Conservation (phyloP, 2,888 invertebrate genomes). For the Silvanus unidentatus region DNA sequence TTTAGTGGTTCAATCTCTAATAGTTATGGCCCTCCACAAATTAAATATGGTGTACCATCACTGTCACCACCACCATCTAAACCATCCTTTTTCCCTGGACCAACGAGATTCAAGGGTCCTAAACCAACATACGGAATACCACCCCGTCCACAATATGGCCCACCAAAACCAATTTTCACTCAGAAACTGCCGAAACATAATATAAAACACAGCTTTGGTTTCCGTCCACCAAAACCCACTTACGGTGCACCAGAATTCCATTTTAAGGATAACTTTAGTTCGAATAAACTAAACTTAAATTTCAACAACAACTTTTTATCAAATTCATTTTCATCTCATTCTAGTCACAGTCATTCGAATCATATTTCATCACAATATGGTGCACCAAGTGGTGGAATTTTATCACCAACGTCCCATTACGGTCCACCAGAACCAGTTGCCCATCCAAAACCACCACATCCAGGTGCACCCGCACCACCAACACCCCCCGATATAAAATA, state of each 20-base stretch:
- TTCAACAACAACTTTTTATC: slow-evolving; percentile 13
- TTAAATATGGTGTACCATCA: slow-evolving; percentile 15
- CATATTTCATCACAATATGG: slow-evolving; percentile 20
- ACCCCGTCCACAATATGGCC: slow-evolving; percentile 35
- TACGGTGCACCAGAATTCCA: slow-evolving; percentile 32
- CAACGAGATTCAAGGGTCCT: slow-evolving; percentile 41
- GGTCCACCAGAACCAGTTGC: slow-evolving; percentile 56
- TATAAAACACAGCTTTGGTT: slow-evolving; percentile 42
- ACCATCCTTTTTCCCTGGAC: slow-evolving; percentile 31
- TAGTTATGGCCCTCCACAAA: slow-evolving; percentile 10
- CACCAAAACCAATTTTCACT: slow-evolving; percentile 35
- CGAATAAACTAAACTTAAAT: slow-evolving; percentile 19
- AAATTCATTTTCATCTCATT: slow-evolving; percentile 8
- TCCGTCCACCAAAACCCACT: slow-evolving; percentile 34
- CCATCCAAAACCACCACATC: slow-evolving; percentile 56
- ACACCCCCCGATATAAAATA: slow-evolving; percentile 70
- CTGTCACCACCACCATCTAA: slow-evolving; percentile 12
- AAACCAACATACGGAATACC: slow-evolving; percentile 48
- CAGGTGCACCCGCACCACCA: slow-evolving; percentile 67
- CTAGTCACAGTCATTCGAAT: slow-evolving; percentile 1
- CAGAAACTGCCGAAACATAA: slow-evolving; percentile 37
- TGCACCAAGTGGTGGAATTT: slow-evolving; percentile 14
- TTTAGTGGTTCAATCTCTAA: slow-evolving; percentile 12
- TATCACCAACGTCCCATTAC: slow-evolving; percentile 35
- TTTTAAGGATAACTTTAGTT: slow-evolving; percentile 24